A percentile compares a stretch with the other conserved stretches of the same genome.
Conservation (phyloP, 2,113 vertebrate genomes). For the Prionailurus bengalensis region DNA sequence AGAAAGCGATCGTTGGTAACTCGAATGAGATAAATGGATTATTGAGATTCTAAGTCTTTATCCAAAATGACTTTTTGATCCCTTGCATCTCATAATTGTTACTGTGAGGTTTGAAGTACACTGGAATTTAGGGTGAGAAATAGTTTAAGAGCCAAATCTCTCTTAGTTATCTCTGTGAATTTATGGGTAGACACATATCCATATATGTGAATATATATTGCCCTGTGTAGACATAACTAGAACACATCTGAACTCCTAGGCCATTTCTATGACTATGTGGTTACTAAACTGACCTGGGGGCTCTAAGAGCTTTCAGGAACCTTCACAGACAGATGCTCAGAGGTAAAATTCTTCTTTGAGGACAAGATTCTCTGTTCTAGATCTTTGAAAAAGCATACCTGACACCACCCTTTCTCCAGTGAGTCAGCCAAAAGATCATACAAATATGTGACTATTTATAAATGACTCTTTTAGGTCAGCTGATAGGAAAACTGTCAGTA, state of each 20-base stretch:
- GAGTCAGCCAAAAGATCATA: neutral
- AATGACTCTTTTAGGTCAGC: neutral
- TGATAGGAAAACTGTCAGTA: neutral
- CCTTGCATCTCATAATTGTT: neutral
- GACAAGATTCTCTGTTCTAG: neutral
- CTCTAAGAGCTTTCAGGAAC: neutral
- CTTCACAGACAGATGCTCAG: neutral
- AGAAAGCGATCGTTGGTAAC: constrained; percentile 44
- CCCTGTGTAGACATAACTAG: neutral
- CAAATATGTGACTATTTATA: neutral
- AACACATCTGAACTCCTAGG: neutral
- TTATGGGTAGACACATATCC: neutral
- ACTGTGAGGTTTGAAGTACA: neutral
- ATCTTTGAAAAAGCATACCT: neutral
- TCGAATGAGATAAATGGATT: constrained; percentile 1
- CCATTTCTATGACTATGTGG: neutral
- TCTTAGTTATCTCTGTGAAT: neutral
- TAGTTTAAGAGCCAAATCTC: neutral
- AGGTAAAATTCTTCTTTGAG: neutral
- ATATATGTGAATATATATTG: neutral
- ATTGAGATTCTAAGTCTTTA: constrained; percentile 47
- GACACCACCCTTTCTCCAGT: neutral
- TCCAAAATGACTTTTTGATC: constrained; percentile 43
- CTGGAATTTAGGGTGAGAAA: neutral
- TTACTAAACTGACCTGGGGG: neutral